phyloP scores from a whole-genome alignment of 2,113 vertebrate genomes.

The Bambusicola thoracicus region DNA sequence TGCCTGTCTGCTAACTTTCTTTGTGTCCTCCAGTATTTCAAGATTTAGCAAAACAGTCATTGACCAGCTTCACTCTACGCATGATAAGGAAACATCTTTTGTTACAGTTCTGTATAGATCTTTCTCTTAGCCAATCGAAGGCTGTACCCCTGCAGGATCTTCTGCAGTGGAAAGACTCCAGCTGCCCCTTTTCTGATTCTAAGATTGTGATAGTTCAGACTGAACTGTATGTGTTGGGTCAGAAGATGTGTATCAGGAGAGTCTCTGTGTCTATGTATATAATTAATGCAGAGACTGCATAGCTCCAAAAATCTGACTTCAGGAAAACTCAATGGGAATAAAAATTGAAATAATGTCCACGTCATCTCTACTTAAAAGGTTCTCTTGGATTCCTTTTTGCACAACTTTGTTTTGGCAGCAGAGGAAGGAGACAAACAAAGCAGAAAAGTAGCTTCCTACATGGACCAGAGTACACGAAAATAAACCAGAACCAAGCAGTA shows the following conservation, averaged over 20 bases:
- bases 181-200: background rate
- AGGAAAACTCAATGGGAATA: background rate
- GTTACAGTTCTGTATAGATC: background rate
- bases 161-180: background rate
- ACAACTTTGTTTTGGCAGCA: background rate
- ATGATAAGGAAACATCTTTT: background rate
- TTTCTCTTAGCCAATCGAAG: background rate
- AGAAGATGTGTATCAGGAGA: background rate
- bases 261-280: background rate
- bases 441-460: background rate
- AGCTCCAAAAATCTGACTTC: background rate
- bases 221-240: accelerated
- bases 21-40: background rate
- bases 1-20: background rate
- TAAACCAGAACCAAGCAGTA: background rate
- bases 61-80: background rate
- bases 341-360: background rate
- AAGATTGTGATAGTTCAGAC: background rate
- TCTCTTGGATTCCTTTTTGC: background rate
- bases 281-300: background rate
- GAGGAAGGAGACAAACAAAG: background rate
- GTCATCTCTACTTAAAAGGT: background rate
- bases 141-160: background rate
- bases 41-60: background rate
- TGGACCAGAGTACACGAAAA: background rate